Evolutionary conservation across 2,888 invertebrate species (phyloP).

Genomic region (Marasmarcha lunaedactyla): DNA sequence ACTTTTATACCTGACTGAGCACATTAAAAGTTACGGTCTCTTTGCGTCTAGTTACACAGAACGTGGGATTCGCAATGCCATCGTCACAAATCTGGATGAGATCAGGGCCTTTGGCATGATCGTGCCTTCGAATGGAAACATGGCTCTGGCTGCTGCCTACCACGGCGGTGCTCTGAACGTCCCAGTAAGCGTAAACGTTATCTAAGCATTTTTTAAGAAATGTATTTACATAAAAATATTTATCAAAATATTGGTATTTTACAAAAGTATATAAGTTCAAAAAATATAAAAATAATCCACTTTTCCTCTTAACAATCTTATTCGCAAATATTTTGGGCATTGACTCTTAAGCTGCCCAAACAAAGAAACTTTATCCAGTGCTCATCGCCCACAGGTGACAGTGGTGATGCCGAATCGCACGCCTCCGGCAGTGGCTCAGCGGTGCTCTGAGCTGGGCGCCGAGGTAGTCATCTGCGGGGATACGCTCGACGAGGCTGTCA

Average conservation of each 20-base stretch:
- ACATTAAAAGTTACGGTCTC: too few species aligned
- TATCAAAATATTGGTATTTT: too few species aligned
- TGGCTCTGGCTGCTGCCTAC: constrained; percentile 54
- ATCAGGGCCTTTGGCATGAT: constrained; percentile 37
- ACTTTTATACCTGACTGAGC: too few species aligned
- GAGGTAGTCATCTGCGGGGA: constrained; percentile 48
- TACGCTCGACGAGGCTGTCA: constrained; percentile 29
- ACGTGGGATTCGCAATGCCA: constrained; percentile 47
- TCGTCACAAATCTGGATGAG: constrained; percentile 32
- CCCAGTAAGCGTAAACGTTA: constrained; percentile 40
- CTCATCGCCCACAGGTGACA: too few species aligned
- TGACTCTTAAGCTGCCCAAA: too few species aligned
- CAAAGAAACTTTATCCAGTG: too few species aligned
- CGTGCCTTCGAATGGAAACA: constrained; percentile 52
- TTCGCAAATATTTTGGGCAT: too few species aligned
- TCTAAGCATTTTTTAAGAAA: not conserved
- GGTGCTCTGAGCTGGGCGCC: constrained; percentile 52
- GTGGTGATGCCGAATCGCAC: constrained; percentile 50
- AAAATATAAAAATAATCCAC: too few species aligned
- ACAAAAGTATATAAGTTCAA: too few species aligned
- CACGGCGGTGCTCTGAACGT: constrained; percentile 47
- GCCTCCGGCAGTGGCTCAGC: constrained; percentile 41
- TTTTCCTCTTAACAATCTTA: too few species aligned
- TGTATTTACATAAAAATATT: too few species aligned
- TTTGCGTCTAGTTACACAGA: constrained; percentile 44